Conservation (phyloP, 2,113 vertebrate genomes). For the Aptenodytes forsteri region DNA sequence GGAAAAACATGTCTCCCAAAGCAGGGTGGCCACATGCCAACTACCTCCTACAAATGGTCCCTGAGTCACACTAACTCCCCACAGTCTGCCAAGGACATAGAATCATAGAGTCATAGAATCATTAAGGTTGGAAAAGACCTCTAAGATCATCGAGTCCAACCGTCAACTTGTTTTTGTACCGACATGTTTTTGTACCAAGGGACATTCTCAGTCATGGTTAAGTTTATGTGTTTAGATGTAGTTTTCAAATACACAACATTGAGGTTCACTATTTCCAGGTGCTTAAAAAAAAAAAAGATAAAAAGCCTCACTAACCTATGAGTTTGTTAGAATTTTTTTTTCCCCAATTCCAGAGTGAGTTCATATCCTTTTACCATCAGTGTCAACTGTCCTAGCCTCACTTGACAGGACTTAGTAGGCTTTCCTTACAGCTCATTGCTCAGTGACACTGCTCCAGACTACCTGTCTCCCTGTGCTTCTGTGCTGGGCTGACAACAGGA, state of each 20-base stretch:
- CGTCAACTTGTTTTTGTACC: no score
- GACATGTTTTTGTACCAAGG: neutral
- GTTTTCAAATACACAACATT: rapidly evolving
- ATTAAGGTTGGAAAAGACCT: no score
- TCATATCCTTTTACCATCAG: neutral
- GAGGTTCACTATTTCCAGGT: neutral
- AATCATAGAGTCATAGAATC: no score
- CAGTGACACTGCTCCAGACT: neutral
- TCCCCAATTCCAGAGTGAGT: neutral
- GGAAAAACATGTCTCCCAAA: neutral
- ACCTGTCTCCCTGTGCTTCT: neutral
- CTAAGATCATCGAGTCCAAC: no score
- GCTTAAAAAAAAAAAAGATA: rapidly evolving
- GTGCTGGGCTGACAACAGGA: neutral
- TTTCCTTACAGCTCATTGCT: neutral
- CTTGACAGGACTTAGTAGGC: no score
- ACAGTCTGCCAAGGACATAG: neutral
- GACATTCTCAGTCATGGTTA: neutral
- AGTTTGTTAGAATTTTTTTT: neutral
- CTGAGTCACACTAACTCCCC: no score
- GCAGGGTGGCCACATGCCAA: rapidly evolving
- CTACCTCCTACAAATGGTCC: neutral
- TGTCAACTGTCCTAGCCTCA: neutral
- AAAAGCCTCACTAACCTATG: rapidly evolving
- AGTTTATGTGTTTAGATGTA: neutral